Percentiles rank a stretch among this genome's conserved stretches.
phyloP scores from a whole-genome alignment of 2,888 invertebrate species.

The Lottia scabra region DNA sequence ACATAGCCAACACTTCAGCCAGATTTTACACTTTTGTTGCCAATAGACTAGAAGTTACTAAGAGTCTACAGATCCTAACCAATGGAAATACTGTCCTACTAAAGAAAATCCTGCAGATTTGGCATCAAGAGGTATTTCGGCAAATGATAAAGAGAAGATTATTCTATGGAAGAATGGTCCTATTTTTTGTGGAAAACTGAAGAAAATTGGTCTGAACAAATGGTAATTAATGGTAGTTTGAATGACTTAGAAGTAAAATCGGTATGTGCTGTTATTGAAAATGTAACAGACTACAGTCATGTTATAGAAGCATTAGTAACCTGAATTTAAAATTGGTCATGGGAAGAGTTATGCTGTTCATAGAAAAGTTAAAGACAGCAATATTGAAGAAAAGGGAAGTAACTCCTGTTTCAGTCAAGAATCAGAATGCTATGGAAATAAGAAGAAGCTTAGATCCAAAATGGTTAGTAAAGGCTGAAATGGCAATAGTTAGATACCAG shows the following conservation, averaged over 20 bases:
- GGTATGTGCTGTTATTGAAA: background rate
- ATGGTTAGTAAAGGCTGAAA: background rate
- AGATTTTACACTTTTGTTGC: constrained; percentile 14
- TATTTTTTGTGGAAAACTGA: background rate
- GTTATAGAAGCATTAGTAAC: background rate
- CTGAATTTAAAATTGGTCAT: background rate
- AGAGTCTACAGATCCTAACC: constrained; percentile 5
- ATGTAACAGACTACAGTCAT: background rate
- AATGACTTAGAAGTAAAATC: constrained; percentile 2
- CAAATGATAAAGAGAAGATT: background rate
- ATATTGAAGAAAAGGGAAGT: background rate
- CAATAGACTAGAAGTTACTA: constrained; percentile 2
- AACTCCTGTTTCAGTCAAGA: background rate
- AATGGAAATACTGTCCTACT: constrained; percentile 3
- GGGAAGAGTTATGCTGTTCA: background rate
- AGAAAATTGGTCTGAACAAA: background rate
- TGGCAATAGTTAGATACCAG: background rate
- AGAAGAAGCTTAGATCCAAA: background rate
- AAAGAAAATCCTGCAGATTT: constrained; percentile 4
- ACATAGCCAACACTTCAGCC: background rate
- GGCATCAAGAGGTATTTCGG: constrained; percentile 2
- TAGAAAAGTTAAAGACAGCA: background rate
- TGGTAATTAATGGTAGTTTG: no score
- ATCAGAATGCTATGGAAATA: background rate
- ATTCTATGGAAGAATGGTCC: constrained; percentile 1